Evolutionary conservation across 2,797 vertebrate genomes (phyloP).

Genomic region (Paedocypris micromegethes): DNA sequence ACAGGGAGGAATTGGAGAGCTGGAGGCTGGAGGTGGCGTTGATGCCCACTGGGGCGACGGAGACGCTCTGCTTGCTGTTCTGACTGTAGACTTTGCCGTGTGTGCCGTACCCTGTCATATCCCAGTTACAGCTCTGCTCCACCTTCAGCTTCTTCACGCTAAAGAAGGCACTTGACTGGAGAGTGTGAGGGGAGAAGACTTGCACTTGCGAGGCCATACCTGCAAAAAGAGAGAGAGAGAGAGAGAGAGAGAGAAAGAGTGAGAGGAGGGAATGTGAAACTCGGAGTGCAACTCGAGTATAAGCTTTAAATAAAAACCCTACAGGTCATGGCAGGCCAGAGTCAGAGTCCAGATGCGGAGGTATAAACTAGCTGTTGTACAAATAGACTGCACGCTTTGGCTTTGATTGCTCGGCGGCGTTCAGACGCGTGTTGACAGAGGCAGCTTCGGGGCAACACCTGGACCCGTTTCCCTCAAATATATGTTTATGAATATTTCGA

Average conservation of each 20-base stretch:
- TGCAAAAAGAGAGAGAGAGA: constrained; percentile 57
- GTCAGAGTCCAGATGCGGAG: constrained; percentile 37
- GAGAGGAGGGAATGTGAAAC: constrained; percentile 66
- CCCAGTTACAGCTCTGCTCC: constrained; percentile 94
- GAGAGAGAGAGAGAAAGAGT: constrained; percentile 60
- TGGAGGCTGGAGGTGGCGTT: constrained; percentile 74
- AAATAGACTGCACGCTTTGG: constrained; percentile 24
- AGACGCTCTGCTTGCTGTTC: constrained; percentile 88
- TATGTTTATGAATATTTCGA: constrained; percentile 27
- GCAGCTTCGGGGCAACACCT: constrained; percentile 31
- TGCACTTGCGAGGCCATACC: constrained; percentile 99
- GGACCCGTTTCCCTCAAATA: constrained; percentile 15
- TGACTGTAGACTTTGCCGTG: constrained; percentile 88
- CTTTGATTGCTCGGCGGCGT: constrained; percentile 22
- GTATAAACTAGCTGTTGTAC: constrained; percentile 33
- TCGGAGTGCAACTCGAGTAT: constrained; percentile 63
- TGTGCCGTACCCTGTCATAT: constrained; percentile 99
- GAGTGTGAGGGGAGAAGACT: constrained; percentile 95
- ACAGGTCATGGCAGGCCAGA: constrained; percentile 57
- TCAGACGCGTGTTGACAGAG: constrained; percentile 11
- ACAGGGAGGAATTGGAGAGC: constrained; percentile 77
- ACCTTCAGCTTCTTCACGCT: constrained; percentile 99
- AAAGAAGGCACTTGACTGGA: constrained; percentile 99
- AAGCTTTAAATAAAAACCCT: constrained; percentile 69
- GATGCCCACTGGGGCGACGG: constrained; percentile 76